Evolutionary conservation across 2,888 invertebrate species (phyloP), one percentile per base, ranked within the genome.

Genomic region (Heliconius ethilla): DNA sequence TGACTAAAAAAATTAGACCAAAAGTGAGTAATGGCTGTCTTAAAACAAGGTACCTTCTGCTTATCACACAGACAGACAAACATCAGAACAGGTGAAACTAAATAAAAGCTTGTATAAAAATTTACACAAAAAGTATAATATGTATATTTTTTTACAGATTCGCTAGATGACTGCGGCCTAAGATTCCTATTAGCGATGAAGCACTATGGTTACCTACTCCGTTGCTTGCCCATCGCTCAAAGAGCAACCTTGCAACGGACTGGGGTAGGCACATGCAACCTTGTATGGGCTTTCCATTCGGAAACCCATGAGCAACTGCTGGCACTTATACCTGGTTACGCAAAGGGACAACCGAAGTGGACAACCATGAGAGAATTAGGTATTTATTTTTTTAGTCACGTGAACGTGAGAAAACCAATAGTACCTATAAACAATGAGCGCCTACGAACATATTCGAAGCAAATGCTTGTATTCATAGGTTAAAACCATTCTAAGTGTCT

Each of bases 201-300:
- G 86, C 99, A 99, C 91, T 99, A 99, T 90, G 97, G 98, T 82
- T 99, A 99, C 91, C 94, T 99, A 25, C 95, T 99, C 78, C 96
- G 98, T 45, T 99, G 99, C 88, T 94, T 99, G 79, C 99, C 99
- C 0, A 94, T 99, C 15, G 97, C 96, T 1, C 99, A 99, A 89
- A 95, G 99, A 76, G 96, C 97, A 0, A 96, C 96, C 77, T 96
- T 99, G 82, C 98, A 98, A 86, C 97, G 97, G 76, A 96, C 97
- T 82, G 99, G 98, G 33, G 97, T 98, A 1, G 97, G 97, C 59
- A 97, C 97, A 15, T 97, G 98, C 84, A 98, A 99, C 91, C 95
- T 99, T 29, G 99, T 99, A 5, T 99, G 99, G 99, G 99, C 99
- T 0, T 99, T 98, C 92, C 99, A 99, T 91, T 99, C 99, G 0